Base-by-base conservation (phyloP, 2,113 vertebrate genomes). In the Neoarius graeffei region DNA sequence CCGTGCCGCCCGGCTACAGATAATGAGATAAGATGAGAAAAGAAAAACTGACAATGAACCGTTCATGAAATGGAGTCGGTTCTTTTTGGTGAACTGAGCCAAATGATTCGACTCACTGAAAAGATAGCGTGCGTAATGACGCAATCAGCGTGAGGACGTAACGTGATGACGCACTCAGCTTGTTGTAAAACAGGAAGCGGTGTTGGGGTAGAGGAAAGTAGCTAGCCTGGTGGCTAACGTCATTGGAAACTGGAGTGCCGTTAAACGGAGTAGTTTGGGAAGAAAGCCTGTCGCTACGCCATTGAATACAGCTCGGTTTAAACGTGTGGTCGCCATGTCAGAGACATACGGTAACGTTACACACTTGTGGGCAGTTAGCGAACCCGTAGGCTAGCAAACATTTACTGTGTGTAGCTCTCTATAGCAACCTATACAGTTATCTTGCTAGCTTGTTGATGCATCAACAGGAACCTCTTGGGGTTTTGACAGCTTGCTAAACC, bases 341-440 rank as follows among this genome's bases (percentile, higher is more conserved):
- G 95, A 96, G 94, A 96, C 95, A 86, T 96, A 96, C 94, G 95
- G 95, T 96, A 95, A 90, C 59, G 79, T 60, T 69, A 42, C 42
- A 27, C 56, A 42, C 35, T 69, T 81, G 42, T 3, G 57, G 13
- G 23, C 30, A 60, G 85, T 62, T 92, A 90, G 86, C 86, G 85
- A 59, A 25, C 52, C 60, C 64, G 82, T 67, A 57, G 73, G 73
- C 85, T 88, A 89, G 88, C 42, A 81, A 89, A 48, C 57, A 82
- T 85, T 83, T 88, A 81, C 3, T 42, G 42, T 42, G 42, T 73
- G 9, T 88, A 85, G 86, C 2, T 79, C 76, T 59, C 79, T 81
- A 81, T 81, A 81, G 5, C 81, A 91, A 91, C 93, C 67, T 92
- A 30, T 14, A 14, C 71, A 23, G 83, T 59, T 60, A 35, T 35